Evolutionary conservation across 2,797 vertebrate genomes (phyloP), one percentile per base, ranked within the genome.

Genomic region (Trachurus trachurus): DNA sequence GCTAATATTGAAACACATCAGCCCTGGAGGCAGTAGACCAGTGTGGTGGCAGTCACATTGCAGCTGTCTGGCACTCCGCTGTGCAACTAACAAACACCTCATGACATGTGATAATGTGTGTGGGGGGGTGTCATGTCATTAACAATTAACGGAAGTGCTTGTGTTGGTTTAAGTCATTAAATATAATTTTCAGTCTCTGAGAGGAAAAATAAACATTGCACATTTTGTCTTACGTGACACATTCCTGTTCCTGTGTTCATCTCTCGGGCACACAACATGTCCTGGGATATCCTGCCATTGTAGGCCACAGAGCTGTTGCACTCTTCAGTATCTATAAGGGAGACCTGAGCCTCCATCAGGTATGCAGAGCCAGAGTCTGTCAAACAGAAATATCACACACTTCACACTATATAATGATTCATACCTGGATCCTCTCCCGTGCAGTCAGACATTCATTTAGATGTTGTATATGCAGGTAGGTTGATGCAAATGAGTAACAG

Each of bases 241-340:
- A 91, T 87, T 53, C 94, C 89, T 1, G 84, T 0, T 19, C 45
- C 82, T 15, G 95, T 92, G 29, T 2, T 1, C 9, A 89, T 85
- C 29, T 79, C 90, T 21, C 93, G 94, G 0, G 95, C 95, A 61
- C 97, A 98, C 21, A 97, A 44, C 96, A 97, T 96, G 61, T 94
- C 91, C 9, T 94, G 77, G 0, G 95, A 94, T 83, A 97, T 80
- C 66, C 83, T 66, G 62, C 92, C 91, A 0, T 85, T 78, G 65
- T 96, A 96, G n/a, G 92, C 53, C 0, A 11, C 16, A 50, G 65
- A 9, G 44, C 13, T 58, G 82, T 96, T 96, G 69, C 97, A 97
- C 2, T 1, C 70, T 0, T 54, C 17, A 0, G 5, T 26, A 19
- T 96, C 89, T n/a, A 96, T 91, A 26, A 97, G 77, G 8, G 65